These are phyloP conservation scores for Lamellibrachia columna DNA, from an alignment of 2,888 invertebrate species.

Conservation along the genomic window DNA sequence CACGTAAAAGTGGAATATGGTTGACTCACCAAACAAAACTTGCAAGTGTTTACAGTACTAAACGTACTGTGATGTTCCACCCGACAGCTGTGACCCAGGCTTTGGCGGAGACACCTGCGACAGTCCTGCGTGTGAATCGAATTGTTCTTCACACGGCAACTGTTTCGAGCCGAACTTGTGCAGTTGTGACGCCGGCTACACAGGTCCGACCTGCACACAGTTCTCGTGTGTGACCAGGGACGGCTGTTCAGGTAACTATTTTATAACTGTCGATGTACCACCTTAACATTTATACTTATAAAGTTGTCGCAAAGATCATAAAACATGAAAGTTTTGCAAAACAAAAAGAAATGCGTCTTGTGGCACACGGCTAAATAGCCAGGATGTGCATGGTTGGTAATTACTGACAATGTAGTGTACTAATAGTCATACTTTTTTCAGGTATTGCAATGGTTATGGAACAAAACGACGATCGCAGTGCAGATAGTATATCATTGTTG, in stretches of 20 bases:
- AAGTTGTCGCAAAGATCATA: too few relatives aligned
- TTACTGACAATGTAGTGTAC: too few relatives aligned
- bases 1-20: not conserved
- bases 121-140: not conserved
- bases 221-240: constrained; percentile 22
- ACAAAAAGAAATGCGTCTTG: too few relatives aligned
- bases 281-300: too few relatives aligned
- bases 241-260: constrained; percentile 8
- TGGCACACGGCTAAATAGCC: too few relatives aligned
- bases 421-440: too few relatives aligned
- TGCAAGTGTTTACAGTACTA: not conserved
- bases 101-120: constrained; percentile 6
- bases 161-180: constrained; percentile 25
- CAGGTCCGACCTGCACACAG: constrained; percentile 20
- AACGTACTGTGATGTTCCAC: not conserved
- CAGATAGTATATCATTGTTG: too few relatives aligned
- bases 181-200: constrained; percentile 23
- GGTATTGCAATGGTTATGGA: too few relatives aligned
- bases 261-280: not conserved
- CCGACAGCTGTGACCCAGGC: constrained; percentile 21
- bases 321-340: too few relatives aligned
- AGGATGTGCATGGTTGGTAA: too few relatives aligned
- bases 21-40: not conserved
- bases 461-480: too few relatives aligned
- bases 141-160: constrained; percentile 17